A percentile compares a stretch with the other conserved stretches of the same genome.
Conservation (phyloP, 2,113 vertebrate genomes). For the Caranx melampygus region DNA sequence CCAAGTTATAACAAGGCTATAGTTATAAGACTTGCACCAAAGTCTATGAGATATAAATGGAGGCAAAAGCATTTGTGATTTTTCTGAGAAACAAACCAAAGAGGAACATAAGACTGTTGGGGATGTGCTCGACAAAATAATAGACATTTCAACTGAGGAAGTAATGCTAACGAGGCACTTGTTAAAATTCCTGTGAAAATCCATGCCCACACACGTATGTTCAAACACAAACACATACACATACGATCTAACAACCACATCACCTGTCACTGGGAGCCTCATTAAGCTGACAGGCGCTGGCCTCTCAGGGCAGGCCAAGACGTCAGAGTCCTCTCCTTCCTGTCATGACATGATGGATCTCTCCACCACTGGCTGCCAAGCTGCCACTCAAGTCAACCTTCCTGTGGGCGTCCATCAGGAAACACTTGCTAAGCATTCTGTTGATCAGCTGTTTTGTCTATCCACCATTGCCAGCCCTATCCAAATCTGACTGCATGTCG, state of each 20-base stretch:
- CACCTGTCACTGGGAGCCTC: constrained; percentile 79
- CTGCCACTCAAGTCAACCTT: constrained; percentile 78
- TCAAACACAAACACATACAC: constrained; percentile 30
- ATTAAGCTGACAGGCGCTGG: constrained; percentile 80
- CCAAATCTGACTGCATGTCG: constrained; percentile 33
- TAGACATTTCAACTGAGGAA: constrained; percentile 41
- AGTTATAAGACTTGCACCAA: not conserved
- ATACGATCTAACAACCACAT: constrained; percentile 63
- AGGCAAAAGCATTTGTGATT: constrained; percentile 24
- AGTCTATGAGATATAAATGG: constrained; percentile 30
- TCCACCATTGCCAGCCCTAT: constrained; percentile 24
- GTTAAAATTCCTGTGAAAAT: constrained; percentile 56
- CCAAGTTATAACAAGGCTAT: constrained; percentile 24
- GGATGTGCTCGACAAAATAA: constrained; percentile 13
- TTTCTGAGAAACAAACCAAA: constrained; percentile 42
- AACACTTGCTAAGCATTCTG: constrained; percentile 72
- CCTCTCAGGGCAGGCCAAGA: constrained; percentile 75
- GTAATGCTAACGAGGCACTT: constrained; percentile 62
- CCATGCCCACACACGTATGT: constrained; percentile 15
- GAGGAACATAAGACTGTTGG: constrained; percentile 1
- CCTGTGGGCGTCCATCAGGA: constrained; percentile 73
- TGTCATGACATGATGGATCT: constrained; percentile 80
- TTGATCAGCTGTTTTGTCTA: constrained; percentile 73
- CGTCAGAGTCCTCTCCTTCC: constrained; percentile 74
- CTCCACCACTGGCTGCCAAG: constrained; percentile 75